A percentile compares a stretch with the other conserved stretches of the same genome.
Conservation (phyloP, 2,113 vertebrate species). For the Camelus dromedarius region DNA sequence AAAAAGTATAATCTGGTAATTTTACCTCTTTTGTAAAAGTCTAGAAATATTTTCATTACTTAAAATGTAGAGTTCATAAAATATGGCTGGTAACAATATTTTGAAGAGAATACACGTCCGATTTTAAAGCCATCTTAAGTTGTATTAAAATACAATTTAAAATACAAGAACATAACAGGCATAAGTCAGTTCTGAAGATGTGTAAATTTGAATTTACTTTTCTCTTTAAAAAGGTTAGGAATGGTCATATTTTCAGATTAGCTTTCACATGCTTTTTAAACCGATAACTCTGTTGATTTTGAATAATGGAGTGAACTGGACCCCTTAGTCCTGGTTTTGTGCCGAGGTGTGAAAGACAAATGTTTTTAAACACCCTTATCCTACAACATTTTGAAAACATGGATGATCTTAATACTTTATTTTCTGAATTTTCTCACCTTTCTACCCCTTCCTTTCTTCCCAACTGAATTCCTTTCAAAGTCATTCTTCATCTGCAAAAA, state of each 20-base stretch:
- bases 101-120: background rate
- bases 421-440: background rate
- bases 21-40: background rate
- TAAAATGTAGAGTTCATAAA: background rate
- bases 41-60: background rate
- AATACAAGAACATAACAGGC: background rate
- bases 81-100: background rate
- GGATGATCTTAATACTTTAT: background rate
- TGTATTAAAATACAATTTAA: background rate
- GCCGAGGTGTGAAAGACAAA: background rate
- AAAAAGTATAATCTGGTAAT: background rate
- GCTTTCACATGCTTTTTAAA: constrained; percentile 38
- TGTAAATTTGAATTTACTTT: background rate
- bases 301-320: background rate
- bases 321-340: background rate
- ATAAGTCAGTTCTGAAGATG: background rate
- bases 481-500: background rate
- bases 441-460: background rate
- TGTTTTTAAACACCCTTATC: background rate
- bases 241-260: background rate
- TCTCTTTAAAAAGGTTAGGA: background rate
- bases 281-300: background rate
- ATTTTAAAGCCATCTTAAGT: constrained; percentile 35
- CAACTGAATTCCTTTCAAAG: constrained; percentile 18
- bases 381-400: background rate